Percentiles rank a stretch among this genome's conserved stretches.
Conservation (phyloP, 2,888 invertebrate genomes). For the Helobdella robusta region DNA sequence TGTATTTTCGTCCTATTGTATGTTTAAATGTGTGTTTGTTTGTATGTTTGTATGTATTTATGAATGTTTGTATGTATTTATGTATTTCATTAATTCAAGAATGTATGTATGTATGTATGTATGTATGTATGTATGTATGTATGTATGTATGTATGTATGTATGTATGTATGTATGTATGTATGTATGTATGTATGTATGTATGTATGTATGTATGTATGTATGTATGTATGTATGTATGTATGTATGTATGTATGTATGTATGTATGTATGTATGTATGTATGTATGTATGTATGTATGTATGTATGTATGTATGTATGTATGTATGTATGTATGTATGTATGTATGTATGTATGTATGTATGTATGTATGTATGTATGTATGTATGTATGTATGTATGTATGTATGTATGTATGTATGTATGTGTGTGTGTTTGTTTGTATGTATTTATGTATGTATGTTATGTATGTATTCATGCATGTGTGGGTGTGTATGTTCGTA, state of each 20-base stretch:
- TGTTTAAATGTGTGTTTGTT: too few species aligned
- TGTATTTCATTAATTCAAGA: constrained; percentile 9
- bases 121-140: background rate
- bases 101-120: background rate
- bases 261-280: constrained; percentile 21
- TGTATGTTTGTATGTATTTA: too few species aligned
- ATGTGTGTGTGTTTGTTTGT: background rate
- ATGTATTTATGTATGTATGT: too few species aligned
- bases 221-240: constrained; percentile 23
- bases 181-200: constrained; percentile 17
- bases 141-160: constrained; percentile 11
- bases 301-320: constrained; percentile 1
- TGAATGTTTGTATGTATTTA: too few species aligned
- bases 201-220: constrained; percentile 19
- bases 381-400: constrained; percentile 11
- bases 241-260: constrained; percentile 1
- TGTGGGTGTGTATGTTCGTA: too few species aligned
- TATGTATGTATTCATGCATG: too few species aligned
- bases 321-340: background rate
- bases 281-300: constrained; percentile 24
- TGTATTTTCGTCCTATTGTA: too few species aligned
- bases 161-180: constrained; percentile 11
- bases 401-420: constrained; percentile 4
- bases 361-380: constrained; percentile 11
- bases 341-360: constrained; percentile 11